Evolutionary conservation across 2,888 invertebrate species (phyloP).

Genomic region (Allygus modestus): DNA sequence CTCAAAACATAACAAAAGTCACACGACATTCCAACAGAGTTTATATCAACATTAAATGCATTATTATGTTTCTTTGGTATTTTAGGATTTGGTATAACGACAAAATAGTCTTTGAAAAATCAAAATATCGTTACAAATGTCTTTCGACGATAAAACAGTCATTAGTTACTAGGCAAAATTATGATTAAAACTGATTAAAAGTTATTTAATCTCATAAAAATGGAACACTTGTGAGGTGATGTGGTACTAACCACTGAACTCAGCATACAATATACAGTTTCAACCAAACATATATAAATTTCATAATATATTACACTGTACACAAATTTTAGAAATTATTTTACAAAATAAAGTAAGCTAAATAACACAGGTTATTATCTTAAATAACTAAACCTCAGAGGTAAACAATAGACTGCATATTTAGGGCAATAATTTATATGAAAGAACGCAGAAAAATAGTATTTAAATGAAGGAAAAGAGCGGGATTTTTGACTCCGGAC

Average conservation of each 20-base stretch:
- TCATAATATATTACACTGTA: slow-evolving; percentile 29
- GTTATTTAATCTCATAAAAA: background rate
- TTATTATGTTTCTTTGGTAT: slow-evolving; percentile 11
- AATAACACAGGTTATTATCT: too few relatives aligned
- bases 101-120: background rate
- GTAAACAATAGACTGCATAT: too few relatives aligned
- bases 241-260: too few relatives aligned
- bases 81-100: background rate
- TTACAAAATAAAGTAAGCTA: background rate
- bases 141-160: background rate
- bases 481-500: too few relatives aligned
- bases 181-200: background rate
- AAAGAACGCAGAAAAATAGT: too few relatives aligned
- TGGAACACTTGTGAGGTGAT: background rate
- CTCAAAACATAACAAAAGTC: slow-evolving; percentile 22
- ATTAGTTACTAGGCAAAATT: background rate
- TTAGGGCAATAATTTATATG: too few relatives aligned
- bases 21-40: background rate
- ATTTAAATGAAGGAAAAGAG: too few relatives aligned
- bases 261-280: background rate
- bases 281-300: background rate
- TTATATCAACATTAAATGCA: slow-evolving; percentile 7
- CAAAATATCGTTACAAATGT: background rate
- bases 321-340: slow-evolving; percentile 6
- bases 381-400: too few relatives aligned